Evolutionary conservation across 92 coral and sea anemone species (phyloP), one percentile per base, ranked within the genome.

Genomic region (Heteractis magnifica): DNA sequence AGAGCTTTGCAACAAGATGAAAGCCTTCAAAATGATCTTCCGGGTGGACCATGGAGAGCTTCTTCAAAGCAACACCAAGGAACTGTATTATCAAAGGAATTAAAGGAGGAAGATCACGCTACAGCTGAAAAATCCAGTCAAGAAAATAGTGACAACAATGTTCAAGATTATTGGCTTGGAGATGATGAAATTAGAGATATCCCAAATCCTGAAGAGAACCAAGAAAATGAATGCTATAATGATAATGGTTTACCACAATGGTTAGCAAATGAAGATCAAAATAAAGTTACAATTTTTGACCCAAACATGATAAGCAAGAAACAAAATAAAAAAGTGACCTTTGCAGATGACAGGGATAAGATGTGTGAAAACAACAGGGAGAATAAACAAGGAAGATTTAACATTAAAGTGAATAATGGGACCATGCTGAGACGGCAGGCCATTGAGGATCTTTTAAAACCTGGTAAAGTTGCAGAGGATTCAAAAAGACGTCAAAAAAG

Each of bases 11-110:
- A 88, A 48, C 72, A 88, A 23, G 92, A 88, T 72, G 55, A 76
- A 26, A 87, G 86, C 51, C 89, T 81, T 55, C 72, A 82, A 6
- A 80, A 56, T 49, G 89, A 88, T 50, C 85, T 93, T 7, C 98
- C 98, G n/a, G 99, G 99, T 48, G 98, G 99, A 3, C 81, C 84
- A 68, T 96, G 99, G 99, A 84, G 81, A 12, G 86, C 83, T 15
- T 81, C 89, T 3, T 85, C 86, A 58, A 68, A 60, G 23, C 34
- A 52, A 49, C 59, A 64, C 6, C 19, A 64, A 15, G 60, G 8
- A 16, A 8, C 19, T 11, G 62, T 6, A 44, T 80, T 21, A 41
- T 59, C 52, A 4, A 12, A 64, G 20, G 44, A 64, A 34, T 52
- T 34, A 3, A 41, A 18, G 8, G 83, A 80, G 18, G 64, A 80